Percentiles rank a stretch among this genome's conserved stretches.
phyloP scores from a whole-genome alignment of 2,797 vertebrate species.

The Ciconia nigra region DNA sequence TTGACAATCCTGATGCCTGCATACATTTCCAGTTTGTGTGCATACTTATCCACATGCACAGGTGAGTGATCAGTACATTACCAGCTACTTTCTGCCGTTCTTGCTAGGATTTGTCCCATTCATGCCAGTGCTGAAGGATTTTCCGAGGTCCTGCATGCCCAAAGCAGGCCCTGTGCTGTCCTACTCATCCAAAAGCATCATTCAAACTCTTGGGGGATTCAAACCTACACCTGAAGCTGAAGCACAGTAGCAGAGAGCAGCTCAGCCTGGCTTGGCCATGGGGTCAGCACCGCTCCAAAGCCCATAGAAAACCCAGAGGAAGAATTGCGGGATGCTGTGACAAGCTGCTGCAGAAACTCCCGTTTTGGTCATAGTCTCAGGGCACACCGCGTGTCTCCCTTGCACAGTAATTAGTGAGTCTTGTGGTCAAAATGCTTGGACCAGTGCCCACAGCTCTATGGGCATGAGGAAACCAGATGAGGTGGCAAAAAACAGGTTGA shows the following conservation, averaged over 20 bases:
- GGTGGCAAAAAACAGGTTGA: background rate
- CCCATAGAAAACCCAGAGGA: background rate
- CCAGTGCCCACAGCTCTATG: background rate
- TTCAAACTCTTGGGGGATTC: background rate
- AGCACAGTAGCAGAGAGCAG: background rate
- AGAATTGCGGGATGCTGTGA: background rate
- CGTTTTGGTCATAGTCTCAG: background rate
- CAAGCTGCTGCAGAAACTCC: background rate
- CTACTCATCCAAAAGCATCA: background rate
- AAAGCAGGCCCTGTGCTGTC: background rate
- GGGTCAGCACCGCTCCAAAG: background rate
- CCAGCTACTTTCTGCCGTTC: background rate
- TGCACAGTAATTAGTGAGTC: background rate
- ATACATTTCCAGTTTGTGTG: background rate
- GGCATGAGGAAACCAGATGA: background rate
- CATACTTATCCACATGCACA: background rate
- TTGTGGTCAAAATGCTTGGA: background rate
- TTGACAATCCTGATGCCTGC: background rate
- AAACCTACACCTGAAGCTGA: background rate
- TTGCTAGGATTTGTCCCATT: background rate
- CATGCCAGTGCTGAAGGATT: background rate
- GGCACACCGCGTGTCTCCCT: rapidly evolving
- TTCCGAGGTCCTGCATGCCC: background rate
- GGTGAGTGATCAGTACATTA: background rate
- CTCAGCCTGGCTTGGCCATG: background rate